Conservation (phyloP, 1,140 invertebrate species). For the Bombus balteatus region DNA sequence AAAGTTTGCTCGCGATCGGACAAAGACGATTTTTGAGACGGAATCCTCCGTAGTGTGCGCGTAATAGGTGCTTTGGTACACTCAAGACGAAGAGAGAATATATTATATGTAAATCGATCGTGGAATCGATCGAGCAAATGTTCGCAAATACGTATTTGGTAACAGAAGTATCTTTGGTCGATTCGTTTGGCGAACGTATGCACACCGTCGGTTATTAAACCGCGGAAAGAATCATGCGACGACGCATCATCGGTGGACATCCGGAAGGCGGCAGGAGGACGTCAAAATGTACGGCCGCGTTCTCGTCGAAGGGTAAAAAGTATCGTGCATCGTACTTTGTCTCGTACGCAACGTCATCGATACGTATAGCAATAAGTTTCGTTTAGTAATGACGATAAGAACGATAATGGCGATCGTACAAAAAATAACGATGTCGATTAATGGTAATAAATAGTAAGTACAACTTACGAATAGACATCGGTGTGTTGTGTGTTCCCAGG, state of each 20-base stretch:
- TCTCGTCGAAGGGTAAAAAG: not conserved
- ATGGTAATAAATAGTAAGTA: conserved; percentile 45
- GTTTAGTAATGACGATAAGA: conserved; percentile 26
- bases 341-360: not conserved
- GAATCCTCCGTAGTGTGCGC: conserved; percentile 12
- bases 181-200: conserved; percentile 4
- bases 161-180: not conserved
- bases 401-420: conserved; percentile 52
- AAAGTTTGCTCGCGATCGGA: not conserved
- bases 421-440: conserved; percentile 65
- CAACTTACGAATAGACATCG: conserved; percentile 75
- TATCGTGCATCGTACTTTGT: not conserved
- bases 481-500: conserved; percentile 66
- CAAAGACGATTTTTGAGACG: conserved; percentile 5
- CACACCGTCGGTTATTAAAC: not conserved
- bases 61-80: conserved; percentile 16
- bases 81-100: not conserved
- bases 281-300: conserved; percentile 1
- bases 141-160: conserved; percentile 13
- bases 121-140: not conserved
- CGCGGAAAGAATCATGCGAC: not conserved
- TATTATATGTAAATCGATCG: not conserved
- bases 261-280: conserved; percentile 11
- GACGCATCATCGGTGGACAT: conserved; percentile 44
- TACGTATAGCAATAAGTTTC: not conserved